Evolutionary conservation across 1,140 invertebrate species (phyloP).

Genomic region (Magallana ariakensis): DNA sequence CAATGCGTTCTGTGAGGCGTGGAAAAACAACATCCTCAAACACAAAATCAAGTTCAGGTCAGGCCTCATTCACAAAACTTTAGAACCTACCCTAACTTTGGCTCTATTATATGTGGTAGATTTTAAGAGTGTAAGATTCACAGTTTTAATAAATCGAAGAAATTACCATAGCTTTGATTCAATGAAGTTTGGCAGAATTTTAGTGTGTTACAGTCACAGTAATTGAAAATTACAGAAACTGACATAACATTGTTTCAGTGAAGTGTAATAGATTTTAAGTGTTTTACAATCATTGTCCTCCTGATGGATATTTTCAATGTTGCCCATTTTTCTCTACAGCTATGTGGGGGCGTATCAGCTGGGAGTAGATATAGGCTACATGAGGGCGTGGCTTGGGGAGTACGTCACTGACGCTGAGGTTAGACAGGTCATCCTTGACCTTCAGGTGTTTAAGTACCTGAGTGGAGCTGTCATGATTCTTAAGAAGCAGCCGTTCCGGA

Average conservation of each 20-base stretch:
- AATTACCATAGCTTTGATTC: too few species aligned
- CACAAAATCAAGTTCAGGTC: slow-evolving; percentile 78
- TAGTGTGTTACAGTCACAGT: too few species aligned
- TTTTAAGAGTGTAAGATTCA: too few species aligned
- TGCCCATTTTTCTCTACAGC: slow-evolving; percentile 62
- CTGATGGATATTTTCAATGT: too few species aligned
- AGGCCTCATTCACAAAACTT: not conserved
- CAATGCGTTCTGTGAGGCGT: slow-evolving; percentile 73
- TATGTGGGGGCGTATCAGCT: slow-evolving; percentile 76
- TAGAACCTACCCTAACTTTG: too few species aligned
- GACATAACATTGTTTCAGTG: too few species aligned
- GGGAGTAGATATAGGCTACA: slow-evolving; percentile 70
- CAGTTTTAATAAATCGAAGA: too few species aligned
- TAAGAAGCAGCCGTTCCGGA: slow-evolving; percentile 72
- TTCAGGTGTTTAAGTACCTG: slow-evolving; percentile 72
- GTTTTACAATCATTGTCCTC: too few species aligned
- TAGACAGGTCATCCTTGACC: slow-evolving; percentile 71
- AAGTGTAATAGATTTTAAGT: too few species aligned
- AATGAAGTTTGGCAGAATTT: too few species aligned
- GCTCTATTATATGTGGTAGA: too few species aligned
- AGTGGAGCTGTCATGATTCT: slow-evolving; percentile 73
- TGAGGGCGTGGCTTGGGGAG: slow-evolving; percentile 68
- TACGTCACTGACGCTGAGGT: slow-evolving; percentile 68
- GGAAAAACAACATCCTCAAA: slow-evolving; percentile 74
- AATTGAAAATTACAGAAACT: too few species aligned